phyloP scores from a whole-genome alignment of 30 jellyfish, hydroid and myxozoan species.

The Nemopilema nomurai region DNA sequence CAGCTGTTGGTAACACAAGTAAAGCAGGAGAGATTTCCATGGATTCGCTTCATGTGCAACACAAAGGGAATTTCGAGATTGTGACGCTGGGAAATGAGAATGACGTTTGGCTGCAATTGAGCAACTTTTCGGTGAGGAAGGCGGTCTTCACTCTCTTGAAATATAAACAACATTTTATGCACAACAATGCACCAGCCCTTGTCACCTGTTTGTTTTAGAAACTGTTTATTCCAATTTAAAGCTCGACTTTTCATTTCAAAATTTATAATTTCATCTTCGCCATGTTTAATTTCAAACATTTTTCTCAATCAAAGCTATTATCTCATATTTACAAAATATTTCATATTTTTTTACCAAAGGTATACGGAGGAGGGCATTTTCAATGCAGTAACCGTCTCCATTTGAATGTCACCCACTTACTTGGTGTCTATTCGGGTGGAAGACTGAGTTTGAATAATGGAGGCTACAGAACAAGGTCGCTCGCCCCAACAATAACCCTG shows the following conservation, averaged over 20 bases:
- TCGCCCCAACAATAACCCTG: conserved; percentile 16
- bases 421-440: conserved; percentile 63
- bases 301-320: background rate
- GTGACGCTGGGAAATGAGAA: conserved; percentile 20
- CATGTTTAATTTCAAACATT: background rate
- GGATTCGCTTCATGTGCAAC: conserved; percentile 44
- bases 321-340: background rate
- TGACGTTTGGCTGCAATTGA: conserved; percentile 40
- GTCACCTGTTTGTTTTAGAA: too few relatives aligned
- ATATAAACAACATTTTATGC: too few relatives aligned
- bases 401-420: conserved; percentile 31
- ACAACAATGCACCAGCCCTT: too few relatives aligned
- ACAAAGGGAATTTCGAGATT: conserved; percentile 43
- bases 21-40: conserved; percentile 30
- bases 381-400: conserved; percentile 53
- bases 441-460: conserved; percentile 42
- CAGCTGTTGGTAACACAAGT: conserved; percentile 32
- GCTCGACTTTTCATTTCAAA: background rate
- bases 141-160: too few relatives aligned
- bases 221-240: background rate
- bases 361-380: conserved; percentile 65
- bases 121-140: conserved; percentile 37
- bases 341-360: conserved; percentile 6
- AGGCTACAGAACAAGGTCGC: conserved; percentile 50
- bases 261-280: background rate